Base-by-base conservation (phyloP, 2,113 vertebrate genomes). In the Pterocles burchelli region DNA sequence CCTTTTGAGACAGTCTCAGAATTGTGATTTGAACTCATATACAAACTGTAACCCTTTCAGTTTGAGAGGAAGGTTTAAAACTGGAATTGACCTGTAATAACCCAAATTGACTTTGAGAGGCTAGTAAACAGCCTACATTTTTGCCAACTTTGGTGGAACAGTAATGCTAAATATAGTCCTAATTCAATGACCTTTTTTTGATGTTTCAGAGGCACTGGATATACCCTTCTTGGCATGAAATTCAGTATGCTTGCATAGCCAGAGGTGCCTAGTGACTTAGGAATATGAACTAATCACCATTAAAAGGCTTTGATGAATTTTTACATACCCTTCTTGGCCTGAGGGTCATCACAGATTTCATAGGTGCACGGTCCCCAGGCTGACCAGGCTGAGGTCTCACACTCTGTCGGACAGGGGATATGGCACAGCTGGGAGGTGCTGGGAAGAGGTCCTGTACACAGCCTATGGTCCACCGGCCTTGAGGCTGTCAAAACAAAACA, bases 281-380 rank as follows among this genome's bases (percentile, higher is more conserved):
- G 21, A 86, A 48, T 14, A 57, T 21, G 6, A 86, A 85, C 68
- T 34, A 91, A 63, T 5, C 29, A 67, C 12, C 17, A 45, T 41
- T 25, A 62, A 59, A 91, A 90, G 46, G 9, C 7, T 65, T 52
- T 13, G 26, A 9, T 72, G 31, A 76, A 62, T 72, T 74, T 68
- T 54, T 59, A 95, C 97, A 29, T 98, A 99, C 99, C 99, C 97
- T 99, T 99, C 94, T 99, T 99, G 67, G 98, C 98, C 43, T 98
- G 98, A 85, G 98, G 98, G 63, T 99, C 99, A 10, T 98, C 98
- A 84, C 99, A 99, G 95, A 97, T 99, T 97, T 99, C 99, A n/a
- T 98, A 99, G 92, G 99, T 99, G 94, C 99, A 99, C 2, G 98
- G 98, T 55, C 99, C 99, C 99, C 99, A 99, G 45, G 99, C 99